A percentile compares a stretch with the other conserved stretches of the same genome.
Evolutionary conservation across 1,140 invertebrate species (phyloP).

Genomic region (Orussus abietinus): DNA sequence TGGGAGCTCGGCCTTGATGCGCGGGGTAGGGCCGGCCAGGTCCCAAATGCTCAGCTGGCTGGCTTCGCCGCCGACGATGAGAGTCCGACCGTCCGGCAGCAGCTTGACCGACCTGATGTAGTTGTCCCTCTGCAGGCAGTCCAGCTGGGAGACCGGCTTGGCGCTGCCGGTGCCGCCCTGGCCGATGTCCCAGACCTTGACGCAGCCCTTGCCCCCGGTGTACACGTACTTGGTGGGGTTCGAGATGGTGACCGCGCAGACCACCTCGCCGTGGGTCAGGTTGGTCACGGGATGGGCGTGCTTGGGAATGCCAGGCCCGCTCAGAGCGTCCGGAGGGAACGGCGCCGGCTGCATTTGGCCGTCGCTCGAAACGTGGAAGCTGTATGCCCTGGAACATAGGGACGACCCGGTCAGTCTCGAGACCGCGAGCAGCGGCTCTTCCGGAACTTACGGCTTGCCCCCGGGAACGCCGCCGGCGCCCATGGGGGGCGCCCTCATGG

Average conservation of each 20-base stretch:
- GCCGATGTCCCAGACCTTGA: constrained; percentile 82
- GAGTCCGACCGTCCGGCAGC: constrained; percentile 81
- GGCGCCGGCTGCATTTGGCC: constrained; percentile 74
- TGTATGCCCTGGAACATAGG: constrained; percentile 62
- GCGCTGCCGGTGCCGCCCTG: constrained; percentile 62
- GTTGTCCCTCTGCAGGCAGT: constrained; percentile 83
- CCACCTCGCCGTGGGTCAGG: constrained; percentile 78
- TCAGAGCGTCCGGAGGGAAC: constrained; percentile 83
- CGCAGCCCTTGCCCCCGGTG: constrained; percentile 87
- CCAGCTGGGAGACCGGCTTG: constrained; percentile 74
- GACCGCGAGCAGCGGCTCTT: too few species aligned
- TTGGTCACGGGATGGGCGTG: constrained; percentile 74
- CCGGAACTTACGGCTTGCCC: constrained; percentile 93
- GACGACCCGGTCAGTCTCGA: neutral
- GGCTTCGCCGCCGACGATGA: constrained; percentile 91
- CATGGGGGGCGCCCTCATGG: constrained; percentile 59
- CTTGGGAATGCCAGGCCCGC: constrained; percentile 86
- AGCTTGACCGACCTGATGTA: constrained; percentile 91
- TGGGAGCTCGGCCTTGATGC: constrained; percentile 90
- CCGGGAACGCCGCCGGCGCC: constrained; percentile 67
- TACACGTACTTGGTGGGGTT: constrained; percentile 82
- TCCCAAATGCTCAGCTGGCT: constrained; percentile 90
- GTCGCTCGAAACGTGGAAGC: constrained; percentile 70
- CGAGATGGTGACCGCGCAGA: constrained; percentile 83
- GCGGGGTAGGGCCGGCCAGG: constrained; percentile 76